These are phyloP conservation scores for Athripsodes cinereus DNA, from an alignment of 2,888 invertebrate genomes.

Conservation along the genomic window DNA sequence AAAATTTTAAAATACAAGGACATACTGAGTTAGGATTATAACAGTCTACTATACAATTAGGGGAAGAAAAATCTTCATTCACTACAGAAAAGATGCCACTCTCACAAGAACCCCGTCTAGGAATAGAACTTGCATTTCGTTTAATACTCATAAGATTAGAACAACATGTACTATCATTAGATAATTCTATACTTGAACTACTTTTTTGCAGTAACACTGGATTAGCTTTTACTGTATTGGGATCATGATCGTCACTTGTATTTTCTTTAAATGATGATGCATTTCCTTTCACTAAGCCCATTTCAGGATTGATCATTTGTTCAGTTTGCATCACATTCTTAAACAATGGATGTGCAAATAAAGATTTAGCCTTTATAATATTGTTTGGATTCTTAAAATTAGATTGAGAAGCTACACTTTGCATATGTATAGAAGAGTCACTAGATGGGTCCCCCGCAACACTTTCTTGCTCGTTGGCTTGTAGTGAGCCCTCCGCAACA, in stretches of 20 bases:
- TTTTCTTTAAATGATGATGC: constrained; percentile 8
- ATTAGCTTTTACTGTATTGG: constrained; percentile 14
- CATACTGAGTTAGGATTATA: constrained; percentile 38
- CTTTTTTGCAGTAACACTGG: constrained; percentile 29
- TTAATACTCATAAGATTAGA: constrained; percentile 30
- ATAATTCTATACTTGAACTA: constrained; percentile 30
- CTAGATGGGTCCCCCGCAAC: not conserved
- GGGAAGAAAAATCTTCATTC: constrained; percentile 64
- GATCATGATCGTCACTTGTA: constrained; percentile 6
- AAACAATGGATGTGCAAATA: constrained; percentile 55
- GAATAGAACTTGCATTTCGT: constrained; percentile 39
- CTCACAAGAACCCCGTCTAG: constrained; percentile 78
- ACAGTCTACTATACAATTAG: constrained; percentile 34
- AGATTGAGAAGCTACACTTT: not conserved
- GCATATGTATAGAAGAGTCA: not conserved
- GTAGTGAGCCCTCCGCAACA: not conserved
- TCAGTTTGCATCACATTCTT: constrained; percentile 30
- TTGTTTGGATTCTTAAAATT: constrained; percentile 29
- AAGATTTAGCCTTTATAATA: constrained; percentile 48
- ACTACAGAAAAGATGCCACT: constrained; percentile 87
- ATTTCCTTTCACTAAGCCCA: too few relatives aligned
- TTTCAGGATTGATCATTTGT: constrained; percentile 16
- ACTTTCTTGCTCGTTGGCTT: not conserved
- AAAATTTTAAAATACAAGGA: constrained; percentile 43
- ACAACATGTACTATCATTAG: constrained; percentile 27